Evolutionary conservation across 2,797 vertebrate genomes (phyloP).

Genomic region (Chelonia mydas): DNA sequence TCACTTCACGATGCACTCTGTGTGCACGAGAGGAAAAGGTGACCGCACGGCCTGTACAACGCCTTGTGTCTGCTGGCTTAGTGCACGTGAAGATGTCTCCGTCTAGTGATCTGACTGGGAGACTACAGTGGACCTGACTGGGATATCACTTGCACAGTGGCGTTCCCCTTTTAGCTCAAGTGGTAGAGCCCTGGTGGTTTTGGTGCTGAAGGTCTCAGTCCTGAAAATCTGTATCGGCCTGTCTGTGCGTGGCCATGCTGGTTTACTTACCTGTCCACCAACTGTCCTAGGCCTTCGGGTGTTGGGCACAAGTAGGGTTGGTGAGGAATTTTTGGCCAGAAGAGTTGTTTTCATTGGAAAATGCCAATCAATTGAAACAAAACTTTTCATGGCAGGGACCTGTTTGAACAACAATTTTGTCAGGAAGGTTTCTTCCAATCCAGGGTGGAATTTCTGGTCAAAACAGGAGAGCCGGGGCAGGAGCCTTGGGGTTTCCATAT

Average conservation of each 20-base stretch:
- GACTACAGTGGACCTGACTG: too few species aligned
- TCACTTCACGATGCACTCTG: background rate
- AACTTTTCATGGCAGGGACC: background rate
- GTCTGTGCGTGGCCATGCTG: rapidly evolving
- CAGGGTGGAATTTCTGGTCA: background rate
- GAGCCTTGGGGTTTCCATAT: background rate
- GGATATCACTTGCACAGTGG: rapidly evolving
- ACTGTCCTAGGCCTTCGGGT: background rate
- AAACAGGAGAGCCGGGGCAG: background rate
- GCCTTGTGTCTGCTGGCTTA: background rate
- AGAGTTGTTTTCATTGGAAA: background rate
- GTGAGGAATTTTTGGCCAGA: background rate
- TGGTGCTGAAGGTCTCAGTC: rapidly evolving
- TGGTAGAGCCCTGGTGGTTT: background rate
- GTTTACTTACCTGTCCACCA: rapidly evolving
- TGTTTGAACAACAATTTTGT: background rate
- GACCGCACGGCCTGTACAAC: background rate
- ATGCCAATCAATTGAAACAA: background rate
- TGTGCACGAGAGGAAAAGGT: background rate
- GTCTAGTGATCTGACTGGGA: background rate
- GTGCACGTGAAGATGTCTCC: background rate
- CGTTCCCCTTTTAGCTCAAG: rapidly evolving
- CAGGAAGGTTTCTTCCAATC: background rate
- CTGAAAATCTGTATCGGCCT: background rate
- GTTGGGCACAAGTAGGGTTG: background rate